A percentile compares a stretch with the other conserved stretches of the same genome.
phyloP scores from a whole-genome alignment of 2,113 vertebrate species.

The Phalacrocorax pelagicus region DNA sequence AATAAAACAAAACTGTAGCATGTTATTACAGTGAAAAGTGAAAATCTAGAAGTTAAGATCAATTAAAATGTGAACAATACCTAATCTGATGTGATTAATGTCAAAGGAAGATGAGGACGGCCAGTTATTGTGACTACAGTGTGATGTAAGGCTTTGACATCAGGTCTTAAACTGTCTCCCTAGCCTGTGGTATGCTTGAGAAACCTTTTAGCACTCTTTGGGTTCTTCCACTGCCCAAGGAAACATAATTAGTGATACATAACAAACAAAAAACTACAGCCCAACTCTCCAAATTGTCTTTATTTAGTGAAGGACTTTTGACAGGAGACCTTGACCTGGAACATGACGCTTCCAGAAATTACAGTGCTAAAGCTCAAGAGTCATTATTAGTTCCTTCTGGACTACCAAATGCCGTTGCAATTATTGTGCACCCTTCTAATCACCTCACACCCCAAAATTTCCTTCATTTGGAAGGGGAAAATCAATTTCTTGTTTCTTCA shows the following conservation, averaged over 20 bases:
- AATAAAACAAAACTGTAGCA: accelerated
- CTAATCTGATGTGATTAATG: neutral
- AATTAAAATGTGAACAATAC: neutral
- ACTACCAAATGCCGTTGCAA: neutral
- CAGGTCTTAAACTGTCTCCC: neutral
- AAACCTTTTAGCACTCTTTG: neutral
- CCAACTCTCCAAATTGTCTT: neutral
- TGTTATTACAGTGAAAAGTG: neutral
- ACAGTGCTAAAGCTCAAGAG: neutral
- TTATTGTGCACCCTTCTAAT: neutral
- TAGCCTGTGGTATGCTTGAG: neutral
- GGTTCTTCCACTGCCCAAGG: neutral
- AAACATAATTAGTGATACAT: neutral
- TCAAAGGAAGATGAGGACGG: neutral
- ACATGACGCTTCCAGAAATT: neutral
- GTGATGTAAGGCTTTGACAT: neutral
- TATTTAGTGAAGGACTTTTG: neutral
- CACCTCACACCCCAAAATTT: neutral
- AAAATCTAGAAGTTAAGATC: neutral
- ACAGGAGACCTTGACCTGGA: neutral
- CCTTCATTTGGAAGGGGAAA: neutral
- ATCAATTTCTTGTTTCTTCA: neutral
- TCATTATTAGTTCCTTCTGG: neutral
- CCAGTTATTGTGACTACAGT: neutral
- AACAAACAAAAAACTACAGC: neutral